Evolutionary conservation across 2,797 vertebrate genomes (phyloP), one percentile per base, ranked within the genome.

Genomic region (Rousettus madagascariensis): DNA sequence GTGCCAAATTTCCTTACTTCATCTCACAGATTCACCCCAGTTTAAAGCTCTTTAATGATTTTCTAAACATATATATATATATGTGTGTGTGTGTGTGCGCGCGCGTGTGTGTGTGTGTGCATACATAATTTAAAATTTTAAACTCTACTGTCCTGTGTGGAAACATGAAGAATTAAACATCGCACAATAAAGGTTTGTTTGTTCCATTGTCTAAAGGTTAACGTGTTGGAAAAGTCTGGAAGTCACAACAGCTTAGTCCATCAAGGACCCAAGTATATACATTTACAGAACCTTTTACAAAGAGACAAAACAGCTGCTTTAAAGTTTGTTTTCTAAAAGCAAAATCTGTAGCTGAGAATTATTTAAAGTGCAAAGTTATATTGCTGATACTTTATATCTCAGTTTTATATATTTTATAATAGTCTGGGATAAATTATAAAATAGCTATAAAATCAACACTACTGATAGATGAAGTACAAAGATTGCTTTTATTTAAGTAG

Each of bases 1-100:
- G 99, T 99, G 99, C 99, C 99, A 99, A 99, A 99, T 99, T 98
- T 99, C 98, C 99, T 99, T 99, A 99, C 99, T 99, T 99, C 99
- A 99, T 99, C 98, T 98, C 98, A 98, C 98, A 98, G 94, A 98
- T 99, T 99, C 98, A 98, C 98, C 98, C 98, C 98, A 98, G 98
- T 99, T 99, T 99, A 99, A 99, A 99, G 98, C 96, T 98, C 98
- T 98, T 98, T 98, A 98, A 97, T 95, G 83, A 89, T 74, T 96
- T 96, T 83, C 72, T 36, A 30, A 79, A 59, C n/a, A 82, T 65
- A 63, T 61, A 94, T 71, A 22, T 61, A 53, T 3, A 53, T 15
- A 68, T 20, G 63, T 8, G 59, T 5, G 79, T 41, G 95, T 36
- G 46, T 15, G 46, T 46, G 43, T 9, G 41, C 8, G 41, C 2